phyloP scores from a whole-genome alignment of 2,888 invertebrate genomes.

The Seira musarum region DNA sequence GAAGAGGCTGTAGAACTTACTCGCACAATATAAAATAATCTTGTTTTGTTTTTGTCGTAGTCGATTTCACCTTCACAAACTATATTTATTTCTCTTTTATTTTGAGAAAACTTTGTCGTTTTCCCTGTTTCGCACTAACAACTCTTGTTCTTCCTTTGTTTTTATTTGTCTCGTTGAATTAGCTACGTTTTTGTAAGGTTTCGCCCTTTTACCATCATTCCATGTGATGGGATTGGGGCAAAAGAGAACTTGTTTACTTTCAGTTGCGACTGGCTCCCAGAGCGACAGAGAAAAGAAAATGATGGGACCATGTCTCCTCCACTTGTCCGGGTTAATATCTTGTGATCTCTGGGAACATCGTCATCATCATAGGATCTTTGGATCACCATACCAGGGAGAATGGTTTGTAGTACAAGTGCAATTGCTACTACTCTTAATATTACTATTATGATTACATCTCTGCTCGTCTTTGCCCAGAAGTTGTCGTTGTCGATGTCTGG shows the following conservation, averaged over 20 bases:
- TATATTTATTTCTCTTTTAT: too few relatives aligned
- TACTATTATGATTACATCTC: background rate
- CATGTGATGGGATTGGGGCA: slow-evolving; percentile 25
- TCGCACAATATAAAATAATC: background rate
- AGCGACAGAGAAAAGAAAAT: background rate
- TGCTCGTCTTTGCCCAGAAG: background rate
- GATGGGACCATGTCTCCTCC: background rate
- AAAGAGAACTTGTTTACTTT: background rate
- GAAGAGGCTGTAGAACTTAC: background rate
- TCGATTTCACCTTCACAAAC: background rate
- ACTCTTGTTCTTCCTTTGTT: slow-evolving; percentile 1
- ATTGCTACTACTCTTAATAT: background rate
- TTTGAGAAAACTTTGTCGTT: too few relatives aligned
- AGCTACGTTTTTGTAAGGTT: slow-evolving; percentile 20
- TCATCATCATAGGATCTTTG: background rate
- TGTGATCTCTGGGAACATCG: background rate
- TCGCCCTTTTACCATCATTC: slow-evolving; percentile 26
- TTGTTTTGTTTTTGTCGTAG: background rate
- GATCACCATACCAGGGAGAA: background rate
- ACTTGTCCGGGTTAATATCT: background rate
- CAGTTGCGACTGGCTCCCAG: slow-evolving; percentile 1
- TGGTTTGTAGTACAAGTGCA: background rate
- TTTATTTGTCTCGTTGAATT: slow-evolving; percentile 45
- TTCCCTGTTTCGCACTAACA: too few relatives aligned
- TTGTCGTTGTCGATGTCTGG: background rate